phyloP scores from a whole-genome alignment of 2,113 vertebrate species.

The Pollachius pollachius region DNA sequence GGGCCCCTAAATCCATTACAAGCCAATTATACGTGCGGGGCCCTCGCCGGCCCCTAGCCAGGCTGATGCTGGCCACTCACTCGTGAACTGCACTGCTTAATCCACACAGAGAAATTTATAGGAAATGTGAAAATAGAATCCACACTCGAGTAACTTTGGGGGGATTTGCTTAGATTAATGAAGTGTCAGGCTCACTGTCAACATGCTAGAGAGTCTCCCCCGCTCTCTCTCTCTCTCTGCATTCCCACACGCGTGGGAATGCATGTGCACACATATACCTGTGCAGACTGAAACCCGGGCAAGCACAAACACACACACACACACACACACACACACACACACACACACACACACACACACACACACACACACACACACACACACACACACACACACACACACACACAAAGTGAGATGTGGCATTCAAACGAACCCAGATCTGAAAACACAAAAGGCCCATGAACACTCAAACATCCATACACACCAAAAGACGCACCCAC shows the following conservation, averaged over 20 bases:
- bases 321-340: neutral
- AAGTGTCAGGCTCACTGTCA: constrained; percentile 73
- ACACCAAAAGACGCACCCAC: neutral
- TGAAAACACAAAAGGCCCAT: too few species aligned
- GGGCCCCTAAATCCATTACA: constrained; percentile 77
- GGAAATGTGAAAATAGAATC: constrained; percentile 83
- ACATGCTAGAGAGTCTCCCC: constrained; percentile 53
- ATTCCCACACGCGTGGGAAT: constrained; percentile 19
- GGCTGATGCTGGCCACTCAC: constrained; percentile 42
- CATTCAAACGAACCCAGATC: too few species aligned
- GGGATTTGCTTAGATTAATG: constrained; percentile 74
- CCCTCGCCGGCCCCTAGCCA: constrained; percentile 44
- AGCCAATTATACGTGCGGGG: constrained; percentile 70
- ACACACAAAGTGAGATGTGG: neutral
- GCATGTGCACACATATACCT: neutral
- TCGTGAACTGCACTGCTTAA: constrained; percentile 71
- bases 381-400: neutral
- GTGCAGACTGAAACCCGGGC: constrained; percentile 12
- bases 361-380: neutral
- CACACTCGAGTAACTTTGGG: constrained; percentile 71
- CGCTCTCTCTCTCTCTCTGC: constrained; percentile 32
- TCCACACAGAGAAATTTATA: constrained; percentile 79
- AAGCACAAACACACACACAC: neutral
- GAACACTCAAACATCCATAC: too few species aligned
- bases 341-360: neutral